Evolutionary conservation across 2,888 invertebrate species (phyloP).

Genomic region (Helleia helle): DNA sequence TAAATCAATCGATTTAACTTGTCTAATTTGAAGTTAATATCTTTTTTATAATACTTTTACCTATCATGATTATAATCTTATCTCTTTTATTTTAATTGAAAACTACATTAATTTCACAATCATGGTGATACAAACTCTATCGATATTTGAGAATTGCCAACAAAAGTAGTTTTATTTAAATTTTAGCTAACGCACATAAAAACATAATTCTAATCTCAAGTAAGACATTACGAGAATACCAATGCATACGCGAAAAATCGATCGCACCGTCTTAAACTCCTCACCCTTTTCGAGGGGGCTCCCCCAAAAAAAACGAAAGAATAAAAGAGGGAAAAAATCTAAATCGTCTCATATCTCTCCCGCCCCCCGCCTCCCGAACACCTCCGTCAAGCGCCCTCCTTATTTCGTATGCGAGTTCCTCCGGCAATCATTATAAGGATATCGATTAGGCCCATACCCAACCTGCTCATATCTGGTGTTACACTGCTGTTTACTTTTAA

Average conservation of each 20-base stretch:
- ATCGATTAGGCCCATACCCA: slow-evolving; percentile 72
- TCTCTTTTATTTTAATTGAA: too few relatives aligned
- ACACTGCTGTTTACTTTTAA: slow-evolving; percentile 45
- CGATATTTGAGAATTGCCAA: too few relatives aligned
- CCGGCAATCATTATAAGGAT: slow-evolving; percentile 74
- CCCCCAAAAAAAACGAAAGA: slow-evolving; percentile 72
- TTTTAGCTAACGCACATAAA: slow-evolving; percentile 28
- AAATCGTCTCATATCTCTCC: slow-evolving; percentile 72
- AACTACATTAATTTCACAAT: too few relatives aligned
- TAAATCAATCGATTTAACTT: too few relatives aligned
- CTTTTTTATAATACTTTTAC: too few relatives aligned
- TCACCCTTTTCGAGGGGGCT: slow-evolving; percentile 73
- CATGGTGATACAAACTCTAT: too few relatives aligned
- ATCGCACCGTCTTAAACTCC: slow-evolving; percentile 73
- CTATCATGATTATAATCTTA: too few relatives aligned
- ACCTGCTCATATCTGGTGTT: slow-evolving; percentile 70
- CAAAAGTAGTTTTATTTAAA: too few relatives aligned
- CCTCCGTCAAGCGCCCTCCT: slow-evolving; percentile 72
- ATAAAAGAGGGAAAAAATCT: slow-evolving; percentile 74
- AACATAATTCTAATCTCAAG: slow-evolving; percentile 69
- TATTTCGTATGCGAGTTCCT: slow-evolving; percentile 75
- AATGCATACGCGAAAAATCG: slow-evolving; percentile 74
- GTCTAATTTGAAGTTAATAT: too few relatives aligned
- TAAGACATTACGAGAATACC: slow-evolving; percentile 74
- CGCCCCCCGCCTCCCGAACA: slow-evolving; percentile 49